phyloP scores from a whole-genome alignment of 1,140 invertebrate species.

The Psilanteris sp. region DNA sequence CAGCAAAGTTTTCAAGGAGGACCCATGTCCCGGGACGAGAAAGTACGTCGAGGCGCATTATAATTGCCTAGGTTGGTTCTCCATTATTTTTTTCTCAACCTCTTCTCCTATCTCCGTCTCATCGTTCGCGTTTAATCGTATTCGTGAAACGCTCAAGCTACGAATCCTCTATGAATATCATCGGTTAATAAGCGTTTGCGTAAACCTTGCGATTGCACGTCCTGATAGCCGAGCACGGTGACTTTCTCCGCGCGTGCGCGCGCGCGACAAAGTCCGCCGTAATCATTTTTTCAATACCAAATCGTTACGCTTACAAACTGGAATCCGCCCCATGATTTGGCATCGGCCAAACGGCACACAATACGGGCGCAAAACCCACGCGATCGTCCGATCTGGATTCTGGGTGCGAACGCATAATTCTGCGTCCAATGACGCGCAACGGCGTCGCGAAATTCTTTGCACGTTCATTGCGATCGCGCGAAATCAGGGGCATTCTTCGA shows the following conservation, averaged over 20 bases:
- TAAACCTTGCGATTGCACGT: no score
- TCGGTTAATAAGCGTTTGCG: neutral
- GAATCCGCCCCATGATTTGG: no score
- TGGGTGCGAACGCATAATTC: conserved; percentile 4
- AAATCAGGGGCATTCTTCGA: conserved; percentile 47
- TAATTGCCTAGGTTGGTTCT: conserved; percentile 81
- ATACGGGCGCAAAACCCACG: conserved; percentile 15
- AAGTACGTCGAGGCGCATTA: conserved; percentile 84
- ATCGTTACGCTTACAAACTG: no score
- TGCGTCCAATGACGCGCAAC: conserved; percentile 3
- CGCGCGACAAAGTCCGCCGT: no score
- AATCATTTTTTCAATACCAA: no score
- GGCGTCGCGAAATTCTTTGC: conserved; percentile 26
- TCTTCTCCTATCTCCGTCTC: neutral
- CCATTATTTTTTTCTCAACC: conserved; percentile 29
- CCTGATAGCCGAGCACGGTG: no score
- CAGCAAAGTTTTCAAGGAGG: conserved; percentile 81
- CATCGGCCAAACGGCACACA: no score
- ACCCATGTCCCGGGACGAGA: conserved; percentile 82
- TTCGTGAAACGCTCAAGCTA: no score
- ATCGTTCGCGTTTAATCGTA: no score
- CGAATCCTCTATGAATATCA: neutral
- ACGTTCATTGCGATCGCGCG: conserved; percentile 28
- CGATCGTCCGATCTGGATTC: conserved; percentile 15
- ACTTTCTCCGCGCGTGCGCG: no score